Evolutionary conservation across 2,797 vertebrate genomes (phyloP).

Genomic region (Lepidocolaptes lacrymiger): DNA sequence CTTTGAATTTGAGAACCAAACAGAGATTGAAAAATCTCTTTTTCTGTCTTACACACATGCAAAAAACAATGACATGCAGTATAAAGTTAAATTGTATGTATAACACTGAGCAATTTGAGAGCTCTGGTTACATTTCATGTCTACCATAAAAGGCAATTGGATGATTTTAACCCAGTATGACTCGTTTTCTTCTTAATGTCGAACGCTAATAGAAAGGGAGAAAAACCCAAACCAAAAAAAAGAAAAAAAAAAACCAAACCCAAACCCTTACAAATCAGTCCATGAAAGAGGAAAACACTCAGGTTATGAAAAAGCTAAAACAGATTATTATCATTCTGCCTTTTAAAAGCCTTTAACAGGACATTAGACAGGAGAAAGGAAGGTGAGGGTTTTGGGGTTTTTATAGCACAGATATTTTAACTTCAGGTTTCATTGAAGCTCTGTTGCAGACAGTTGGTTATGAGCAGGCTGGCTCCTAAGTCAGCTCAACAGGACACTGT

Average conservation of each 20-base stretch:
- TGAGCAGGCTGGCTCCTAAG: accelerated
- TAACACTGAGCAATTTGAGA: not conserved
- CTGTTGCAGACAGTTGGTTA: not conserved
- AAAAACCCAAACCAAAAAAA: not conserved
- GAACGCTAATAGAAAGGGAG: not conserved
- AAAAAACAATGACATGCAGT: not conserved
- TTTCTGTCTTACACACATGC: not conserved
- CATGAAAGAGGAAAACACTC: not conserved
- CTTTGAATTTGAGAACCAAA: not conserved
- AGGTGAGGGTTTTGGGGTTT: not conserved
- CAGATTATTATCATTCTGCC: not conserved
- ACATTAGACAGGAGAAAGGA: not conserved
- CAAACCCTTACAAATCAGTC: not conserved
- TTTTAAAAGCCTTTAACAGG: not conserved
- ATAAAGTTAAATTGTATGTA: not conserved
- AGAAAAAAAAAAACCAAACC: too few relatives aligned
- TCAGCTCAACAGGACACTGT: not conserved
- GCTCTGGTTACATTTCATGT: not conserved
- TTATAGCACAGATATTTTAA: not conserved
- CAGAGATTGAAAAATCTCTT: not conserved
- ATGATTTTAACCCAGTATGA: not conserved
- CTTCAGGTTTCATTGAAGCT: not conserved
- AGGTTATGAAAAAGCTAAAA: not conserved
- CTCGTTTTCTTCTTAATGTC: not conserved
- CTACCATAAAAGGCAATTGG: not conserved